Base-by-base conservation (phyloP, 2,113 vertebrate genomes). In the Brachyistius frenatus region DNA sequence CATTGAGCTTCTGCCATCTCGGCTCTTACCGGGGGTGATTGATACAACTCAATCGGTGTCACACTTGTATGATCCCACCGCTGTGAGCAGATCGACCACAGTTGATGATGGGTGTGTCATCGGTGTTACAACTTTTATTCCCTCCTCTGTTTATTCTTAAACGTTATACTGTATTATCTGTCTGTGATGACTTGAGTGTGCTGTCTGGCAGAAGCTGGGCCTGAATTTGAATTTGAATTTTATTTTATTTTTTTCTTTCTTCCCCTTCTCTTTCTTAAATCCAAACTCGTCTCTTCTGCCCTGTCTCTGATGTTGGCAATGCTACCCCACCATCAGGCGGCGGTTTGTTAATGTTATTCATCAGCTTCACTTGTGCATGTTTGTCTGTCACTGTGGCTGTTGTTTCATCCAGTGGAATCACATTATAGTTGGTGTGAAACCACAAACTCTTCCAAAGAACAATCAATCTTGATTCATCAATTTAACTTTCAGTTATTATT, bases 311-410 rank as follows among this genome's bases (percentile, higher is more conserved):
- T 91, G 95, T 93, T 94, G 96, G 79, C 93, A 93, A 94, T 93
- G 68, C 92, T 94, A 91, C 88, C 71, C 88, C 89, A 92, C 90
- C 88, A 94, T 92, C 96, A 98, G 97, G 95, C 96, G 85, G 97
- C 96, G 97, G 97, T 98, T 97, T 90, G 97, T 98, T 94, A 85
- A 88, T 87, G 83, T 90, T 96, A 92, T 89, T 95, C 91, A 93
- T 94, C 91, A 82, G 89, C 92, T 90, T 91, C 80, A 88, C 87
- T 88, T 77, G 49, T 90, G 92, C 94, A 93, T 93, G 90, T 88
- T 71, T 84, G 58, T 89, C 64, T 49, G 68, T 88, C 80, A 66
- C 85, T 78, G 69, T 72, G 58, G 64, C 64, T 76, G 16, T 65
- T 84, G 56, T 80, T 60, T 57, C 10, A 44, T 82, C 46, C 1